Percentiles rank a stretch among this genome's conserved stretches.
Evolutionary conservation across 2,797 vertebrate genomes (phyloP).

Genomic region (Enteromius fasciolatus): DNA sequence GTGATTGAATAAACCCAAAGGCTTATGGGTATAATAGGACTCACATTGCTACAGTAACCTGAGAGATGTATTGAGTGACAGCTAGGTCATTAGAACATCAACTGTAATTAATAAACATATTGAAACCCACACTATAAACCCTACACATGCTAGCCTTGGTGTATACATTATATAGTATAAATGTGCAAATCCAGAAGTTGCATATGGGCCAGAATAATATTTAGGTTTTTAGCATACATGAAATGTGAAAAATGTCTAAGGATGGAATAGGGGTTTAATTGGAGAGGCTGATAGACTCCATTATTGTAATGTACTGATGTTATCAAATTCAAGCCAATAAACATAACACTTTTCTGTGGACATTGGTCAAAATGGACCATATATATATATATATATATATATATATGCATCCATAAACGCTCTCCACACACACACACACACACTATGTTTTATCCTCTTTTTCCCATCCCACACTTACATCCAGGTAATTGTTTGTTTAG

Average conservation of each 20-base stretch:
- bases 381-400: too few species aligned
- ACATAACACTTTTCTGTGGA: constrained; percentile 7
- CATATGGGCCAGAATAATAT: constrained; percentile 8
- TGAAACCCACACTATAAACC: constrained; percentile 6
- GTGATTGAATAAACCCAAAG: constrained; percentile 25
- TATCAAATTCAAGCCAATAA: constrained; percentile 42
- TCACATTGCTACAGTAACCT: constrained; percentile 33
- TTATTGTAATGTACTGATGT: constrained; percentile 32
- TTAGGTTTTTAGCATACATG: constrained; percentile 43
- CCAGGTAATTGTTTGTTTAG: constrained; percentile 44
- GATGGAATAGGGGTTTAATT: not conserved
- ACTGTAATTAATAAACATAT: constrained; percentile 41
- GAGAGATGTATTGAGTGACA: constrained; percentile 46
- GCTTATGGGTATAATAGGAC: constrained; percentile 27
- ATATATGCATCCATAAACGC: not conserved
- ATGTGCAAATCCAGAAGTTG: not conserved
- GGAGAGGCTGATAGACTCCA: not conserved
- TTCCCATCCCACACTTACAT: constrained; percentile 25
- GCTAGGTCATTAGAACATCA: constrained; percentile 33
- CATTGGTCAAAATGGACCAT: not conserved
- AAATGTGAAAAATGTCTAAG: constrained; percentile 54
- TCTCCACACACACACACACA: constrained; percentile 11
- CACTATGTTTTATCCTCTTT: not conserved
- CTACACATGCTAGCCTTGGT: not conserved
- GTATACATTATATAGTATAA: not conserved